Conservation (phyloP, 2,113 vertebrate species). For the Podilymbus podiceps region DNA sequence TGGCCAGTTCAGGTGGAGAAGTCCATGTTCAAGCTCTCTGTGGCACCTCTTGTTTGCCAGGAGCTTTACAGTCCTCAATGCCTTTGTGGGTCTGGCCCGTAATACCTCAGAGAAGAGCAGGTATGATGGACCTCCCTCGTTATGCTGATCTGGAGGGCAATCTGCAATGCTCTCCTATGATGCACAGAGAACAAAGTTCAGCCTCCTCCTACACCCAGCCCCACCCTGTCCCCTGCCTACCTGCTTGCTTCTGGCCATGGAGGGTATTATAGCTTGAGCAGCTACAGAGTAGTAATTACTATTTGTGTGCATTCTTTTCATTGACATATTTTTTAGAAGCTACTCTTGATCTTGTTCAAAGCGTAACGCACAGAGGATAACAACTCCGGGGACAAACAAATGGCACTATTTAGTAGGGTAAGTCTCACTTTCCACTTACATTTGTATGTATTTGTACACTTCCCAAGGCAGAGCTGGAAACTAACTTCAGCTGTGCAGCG, state of each 20-base stretch:
- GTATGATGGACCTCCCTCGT: background rate
- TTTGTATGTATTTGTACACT: background rate
- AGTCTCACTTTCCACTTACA: background rate
- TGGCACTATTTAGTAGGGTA: background rate
- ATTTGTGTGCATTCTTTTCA: conserved; percentile 52
- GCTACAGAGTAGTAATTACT: conserved; percentile 49
- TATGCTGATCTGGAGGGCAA: conserved; percentile 28
- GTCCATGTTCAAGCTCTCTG: background rate
- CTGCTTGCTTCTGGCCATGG: conserved; percentile 26
- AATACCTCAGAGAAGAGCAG: background rate
- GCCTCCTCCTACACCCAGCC: conserved; percentile 30
- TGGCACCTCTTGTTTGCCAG: background rate
- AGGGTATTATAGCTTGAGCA: conserved; percentile 31
- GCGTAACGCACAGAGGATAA: background rate
- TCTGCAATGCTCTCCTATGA: background rate
- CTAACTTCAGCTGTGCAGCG: background rate
- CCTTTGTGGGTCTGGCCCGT: background rate
- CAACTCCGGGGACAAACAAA: background rate
- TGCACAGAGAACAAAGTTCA: conserved; percentile 46
- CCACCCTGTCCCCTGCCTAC: conserved; percentile 34
- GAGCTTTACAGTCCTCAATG: background rate
- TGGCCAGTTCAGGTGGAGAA: background rate
- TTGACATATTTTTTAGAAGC: conserved; percentile 27
- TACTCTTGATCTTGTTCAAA: conserved; percentile 58
- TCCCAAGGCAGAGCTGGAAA: conserved; percentile 35